These are phyloP conservation scores for Zaprionus capensis DNA, from an alignment of 1,140 invertebrate genomes.

Conservation along the genomic window DNA sequence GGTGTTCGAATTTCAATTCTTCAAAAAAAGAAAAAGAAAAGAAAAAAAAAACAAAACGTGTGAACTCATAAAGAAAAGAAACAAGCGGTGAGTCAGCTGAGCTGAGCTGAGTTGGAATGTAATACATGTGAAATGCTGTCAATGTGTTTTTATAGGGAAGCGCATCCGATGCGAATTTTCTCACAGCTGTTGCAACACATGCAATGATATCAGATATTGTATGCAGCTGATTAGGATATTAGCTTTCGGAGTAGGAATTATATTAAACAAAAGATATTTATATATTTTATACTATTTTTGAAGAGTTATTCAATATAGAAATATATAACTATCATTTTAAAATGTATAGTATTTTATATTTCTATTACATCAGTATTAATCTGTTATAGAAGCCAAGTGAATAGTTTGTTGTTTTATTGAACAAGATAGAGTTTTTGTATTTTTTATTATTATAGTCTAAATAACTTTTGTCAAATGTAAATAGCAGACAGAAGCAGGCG, in stretches of 20 bases:
- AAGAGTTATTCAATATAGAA: too few species aligned
- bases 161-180: not conserved
- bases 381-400: too few species aligned
- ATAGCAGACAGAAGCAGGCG: too few species aligned
- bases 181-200: slow-evolving; percentile 6
- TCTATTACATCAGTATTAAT: too few species aligned
- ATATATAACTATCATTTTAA: too few species aligned
- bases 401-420: too few species aligned
- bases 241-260: not conserved
- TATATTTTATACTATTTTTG: not conserved
- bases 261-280: not conserved
- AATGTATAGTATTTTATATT: too few species aligned
- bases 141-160: slow-evolving; percentile 20
- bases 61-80: slow-evolving; percentile 40
- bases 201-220: not conserved
- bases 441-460: too few species aligned
- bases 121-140: slow-evolving; percentile 40
- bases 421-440: too few species aligned
- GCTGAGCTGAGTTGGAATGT: slow-evolving; percentile 28
- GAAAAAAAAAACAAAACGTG: slow-evolving; percentile 44
- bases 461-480: too few species aligned
- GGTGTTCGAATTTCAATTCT: slow-evolving; percentile 62
- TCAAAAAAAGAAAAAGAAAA: slow-evolving; percentile 21
- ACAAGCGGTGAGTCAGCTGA: slow-evolving; percentile 53
- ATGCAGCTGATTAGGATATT: not conserved